A percentile compares a stretch with the other conserved stretches of the same genome.
These are phyloP conservation scores for Anaspis maculata DNA, from an alignment of 2,888 invertebrate genomes.

Conservation along the genomic window DNA sequence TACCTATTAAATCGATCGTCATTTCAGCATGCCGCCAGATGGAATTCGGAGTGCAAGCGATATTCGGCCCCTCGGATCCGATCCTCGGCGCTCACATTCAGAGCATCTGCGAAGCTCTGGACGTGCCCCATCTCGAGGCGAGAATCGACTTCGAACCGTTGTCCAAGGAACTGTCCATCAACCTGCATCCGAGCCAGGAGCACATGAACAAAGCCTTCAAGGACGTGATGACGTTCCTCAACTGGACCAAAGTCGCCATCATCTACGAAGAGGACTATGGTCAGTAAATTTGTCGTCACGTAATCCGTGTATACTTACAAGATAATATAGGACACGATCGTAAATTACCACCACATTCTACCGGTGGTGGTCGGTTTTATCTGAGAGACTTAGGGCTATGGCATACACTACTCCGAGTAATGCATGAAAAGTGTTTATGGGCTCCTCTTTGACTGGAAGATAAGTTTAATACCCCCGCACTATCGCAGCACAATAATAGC, in stretches of 20 bases:
- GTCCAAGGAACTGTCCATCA: conserved; percentile 72
- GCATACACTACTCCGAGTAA: too few species aligned
- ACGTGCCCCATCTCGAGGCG: conserved; percentile 84
- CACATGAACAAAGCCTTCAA: conserved; percentile 75
- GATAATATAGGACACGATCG: too few species aligned
- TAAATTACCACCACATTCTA: too few species aligned
- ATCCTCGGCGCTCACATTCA: conserved; percentile 75
- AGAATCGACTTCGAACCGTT: conserved; percentile 57
- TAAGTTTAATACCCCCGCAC: too few species aligned
- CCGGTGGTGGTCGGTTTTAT: too few species aligned
- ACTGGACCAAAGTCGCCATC: conserved; percentile 90
- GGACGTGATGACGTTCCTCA: conserved; percentile 78
- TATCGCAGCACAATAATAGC: too few species aligned
- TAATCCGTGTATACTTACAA: conserved; percentile 1
- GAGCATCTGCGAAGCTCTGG: conserved; percentile 80
- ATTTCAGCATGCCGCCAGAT: conserved; percentile 73
- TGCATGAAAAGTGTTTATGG: too few species aligned
- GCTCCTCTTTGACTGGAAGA: too few species aligned
- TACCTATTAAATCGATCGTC: too few species aligned
- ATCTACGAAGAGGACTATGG: conserved; percentile 90
- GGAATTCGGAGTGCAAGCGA: conserved; percentile 75
- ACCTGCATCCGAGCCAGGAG: conserved; percentile 77
- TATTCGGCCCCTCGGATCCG: conserved; percentile 83
- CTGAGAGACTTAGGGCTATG: too few species aligned
- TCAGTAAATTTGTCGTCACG: conserved; percentile 45